Evolutionary conservation across 1,140 invertebrate genomes (phyloP), one percentile per base, ranked within the genome.

Genomic region (Pinna nobilis): DNA sequence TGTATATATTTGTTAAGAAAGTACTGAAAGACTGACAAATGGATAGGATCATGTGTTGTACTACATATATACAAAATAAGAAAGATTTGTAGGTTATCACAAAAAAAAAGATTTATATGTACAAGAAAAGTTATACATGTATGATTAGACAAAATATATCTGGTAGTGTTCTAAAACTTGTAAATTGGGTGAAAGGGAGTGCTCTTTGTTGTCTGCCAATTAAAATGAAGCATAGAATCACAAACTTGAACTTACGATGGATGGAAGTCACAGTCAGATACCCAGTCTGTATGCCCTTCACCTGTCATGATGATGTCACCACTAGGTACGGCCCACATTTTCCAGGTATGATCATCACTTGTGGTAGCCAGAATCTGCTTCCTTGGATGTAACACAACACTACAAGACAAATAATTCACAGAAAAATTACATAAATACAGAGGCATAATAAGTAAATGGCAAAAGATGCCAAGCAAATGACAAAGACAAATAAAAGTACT

Each of bases 341-440:
- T 90, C 88, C 89, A 90, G 4, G 85, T 84, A 60, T 85, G 79
- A 75, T 90, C 89, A 82, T 90, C 89, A 78, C 89, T 89, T 9
- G 81, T 86, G 6, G 88, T 89, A 9, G 85, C 87, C 65, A 89
- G 76, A 18, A 89, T 86, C 72, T 88, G 86, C 71, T 89, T 89
- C 7, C 83, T 69, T n/a, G 88, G 88, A 79, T 89, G 89, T 18
- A 89, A 80, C 11, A 80, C 78, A 49, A 89, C 68, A 47, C 88
- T 89, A 68, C 51, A 82, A 70, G 64, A 41, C 35, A 67, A 60
- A 65, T 47, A 47, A 15, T 47, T 18, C 44, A 47, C 20, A 15
- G 20, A 47, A 47, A 47, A 47, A 20, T 20, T 20, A 47, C 20
- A 15, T 47, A 18, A 20, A 18, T 47, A 3, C 15, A 28, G 25